Conservation (phyloP, 2,113 vertebrate species). For the human (Homo sapiens) region DNA sequence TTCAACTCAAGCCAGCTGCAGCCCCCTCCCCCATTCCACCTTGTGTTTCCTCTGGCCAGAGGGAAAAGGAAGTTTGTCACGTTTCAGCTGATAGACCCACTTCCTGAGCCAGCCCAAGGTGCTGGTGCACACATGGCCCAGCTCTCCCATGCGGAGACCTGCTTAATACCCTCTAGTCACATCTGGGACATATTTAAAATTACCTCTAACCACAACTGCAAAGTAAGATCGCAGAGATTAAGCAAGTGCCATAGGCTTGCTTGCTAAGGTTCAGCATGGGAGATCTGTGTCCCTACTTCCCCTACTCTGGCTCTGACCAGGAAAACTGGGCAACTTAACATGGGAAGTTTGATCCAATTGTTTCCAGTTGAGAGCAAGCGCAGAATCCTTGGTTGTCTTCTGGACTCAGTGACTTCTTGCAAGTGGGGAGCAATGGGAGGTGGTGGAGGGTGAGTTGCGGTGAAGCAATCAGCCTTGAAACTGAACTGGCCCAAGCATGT, state of each 20-base stretch:
- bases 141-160: conserved; percentile 63
- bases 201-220: conserved; percentile 72
- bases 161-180: conserved; percentile 45
- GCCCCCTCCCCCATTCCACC: neutral
- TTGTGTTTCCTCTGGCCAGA: conserved; percentile 76
- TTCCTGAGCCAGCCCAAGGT: conserved; percentile 81
- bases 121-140: conserved; percentile 68
- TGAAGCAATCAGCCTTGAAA: neutral
- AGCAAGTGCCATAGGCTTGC: neutral
- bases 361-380: neutral
- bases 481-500: neutral
- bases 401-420: neutral
- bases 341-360: neutral
- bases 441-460: neutral
- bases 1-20: neutral
- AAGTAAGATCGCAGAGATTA: conserved; percentile 70
- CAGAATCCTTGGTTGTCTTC: neutral
- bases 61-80: conserved; percentile 78
- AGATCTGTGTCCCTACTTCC: neutral
- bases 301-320: neutral
- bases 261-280: neutral
- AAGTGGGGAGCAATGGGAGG: neutral
- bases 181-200: conserved; percentile 81
- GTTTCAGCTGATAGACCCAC: conserved; percentile 68
- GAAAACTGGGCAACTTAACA: neutral